A percentile compares a stretch with the other conserved stretches of the same genome.
phyloP scores from a whole-genome alignment of 2,113 vertebrate species.

The Macrotus californicus region DNA sequence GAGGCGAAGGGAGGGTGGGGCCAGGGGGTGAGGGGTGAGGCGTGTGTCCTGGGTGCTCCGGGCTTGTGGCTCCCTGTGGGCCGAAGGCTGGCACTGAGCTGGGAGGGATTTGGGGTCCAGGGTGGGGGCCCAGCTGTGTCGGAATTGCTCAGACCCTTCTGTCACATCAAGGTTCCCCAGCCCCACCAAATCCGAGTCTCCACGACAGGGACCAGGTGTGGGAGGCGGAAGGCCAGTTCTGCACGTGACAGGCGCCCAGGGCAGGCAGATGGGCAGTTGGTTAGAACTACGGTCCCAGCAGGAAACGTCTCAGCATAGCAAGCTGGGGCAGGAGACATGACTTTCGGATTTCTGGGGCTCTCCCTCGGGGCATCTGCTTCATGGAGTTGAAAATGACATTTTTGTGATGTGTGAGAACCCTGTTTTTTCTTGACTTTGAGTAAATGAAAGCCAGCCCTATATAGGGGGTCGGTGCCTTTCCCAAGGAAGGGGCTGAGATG shows the following conservation, averaged over 20 bases:
- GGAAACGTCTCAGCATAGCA: background rate
- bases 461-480: background rate
- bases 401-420: background rate
- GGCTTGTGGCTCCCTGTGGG: background rate
- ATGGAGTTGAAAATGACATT: background rate
- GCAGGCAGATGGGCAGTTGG: rapidly evolving
- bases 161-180: background rate
- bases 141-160: rapidly evolving
- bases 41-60: background rate
- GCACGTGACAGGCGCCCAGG: background rate
- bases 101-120: background rate
- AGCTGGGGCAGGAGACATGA: background rate
- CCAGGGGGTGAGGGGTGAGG: rapidly evolving
- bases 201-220: background rate
- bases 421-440: background rate
- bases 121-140: background rate
- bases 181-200: background rate
- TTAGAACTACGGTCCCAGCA: rapidly evolving
- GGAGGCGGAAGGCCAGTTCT: background rate
- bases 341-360: background rate
- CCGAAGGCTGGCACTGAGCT: background rate
- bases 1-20: rapidly evolving
- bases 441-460: background rate
- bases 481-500: background rate
- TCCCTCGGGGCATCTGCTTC: background rate